Evolutionary conservation across 2,113 vertebrate species (phyloP).

Genomic region (Rhipidura dahli): DNA sequence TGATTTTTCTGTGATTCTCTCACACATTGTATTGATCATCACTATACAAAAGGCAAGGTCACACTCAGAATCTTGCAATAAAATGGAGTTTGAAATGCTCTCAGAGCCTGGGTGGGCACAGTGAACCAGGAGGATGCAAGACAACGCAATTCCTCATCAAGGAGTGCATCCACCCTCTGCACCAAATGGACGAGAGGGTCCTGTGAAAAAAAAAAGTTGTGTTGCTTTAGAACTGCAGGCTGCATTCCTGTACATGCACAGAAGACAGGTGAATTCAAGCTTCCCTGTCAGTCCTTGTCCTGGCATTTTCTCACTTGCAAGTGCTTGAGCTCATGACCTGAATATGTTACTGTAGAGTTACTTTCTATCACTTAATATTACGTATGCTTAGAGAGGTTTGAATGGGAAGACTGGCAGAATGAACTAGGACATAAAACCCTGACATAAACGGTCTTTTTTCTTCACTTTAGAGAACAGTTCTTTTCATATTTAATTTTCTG

Average conservation of each 20-base stretch:
- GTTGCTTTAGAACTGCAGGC: neutral
- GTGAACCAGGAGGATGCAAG: neutral
- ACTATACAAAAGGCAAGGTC: neutral
- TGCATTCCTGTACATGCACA: neutral
- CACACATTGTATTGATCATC: neutral
- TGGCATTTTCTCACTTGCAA: neutral
- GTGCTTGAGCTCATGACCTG: neutral
- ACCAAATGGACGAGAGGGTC: neutral
- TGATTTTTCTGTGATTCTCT: neutral
- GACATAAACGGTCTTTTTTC: neutral
- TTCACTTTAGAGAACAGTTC: neutral
- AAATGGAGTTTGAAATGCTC: neutral
- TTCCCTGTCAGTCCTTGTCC: neutral
- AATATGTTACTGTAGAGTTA: neutral
- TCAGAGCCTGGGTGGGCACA: neutral
- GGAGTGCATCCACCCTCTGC: neutral
- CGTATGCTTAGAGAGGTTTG: neutral
- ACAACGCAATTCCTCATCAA: neutral
- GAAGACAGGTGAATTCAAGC: neutral
- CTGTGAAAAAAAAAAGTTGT: neutral
- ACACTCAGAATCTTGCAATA: neutral
- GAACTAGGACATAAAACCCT: neutral
- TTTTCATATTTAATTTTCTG: neutral
- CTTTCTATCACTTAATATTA: neutral
- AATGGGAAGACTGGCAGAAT: neutral